These are phyloP conservation scores for Xerus inauris DNA, from an alignment of 2,113 vertebrate species.

Conservation along the genomic window DNA sequence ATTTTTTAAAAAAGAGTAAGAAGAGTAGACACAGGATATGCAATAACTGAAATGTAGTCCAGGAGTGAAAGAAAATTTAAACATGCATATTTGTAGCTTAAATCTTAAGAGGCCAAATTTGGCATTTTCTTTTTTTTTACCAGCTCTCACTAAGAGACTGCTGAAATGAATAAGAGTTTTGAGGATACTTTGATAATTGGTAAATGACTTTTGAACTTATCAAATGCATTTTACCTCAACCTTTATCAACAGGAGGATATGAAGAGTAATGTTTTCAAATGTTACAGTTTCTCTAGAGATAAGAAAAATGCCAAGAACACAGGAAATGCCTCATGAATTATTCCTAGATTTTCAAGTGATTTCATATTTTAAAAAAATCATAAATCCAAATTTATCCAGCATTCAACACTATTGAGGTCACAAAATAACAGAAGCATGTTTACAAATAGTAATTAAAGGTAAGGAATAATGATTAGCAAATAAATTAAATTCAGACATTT, in stretches of 20 bases:
- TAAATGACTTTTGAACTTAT: constrained; percentile 17
- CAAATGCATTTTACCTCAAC: constrained; percentile 20
- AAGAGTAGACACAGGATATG: neutral
- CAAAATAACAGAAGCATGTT: neutral
- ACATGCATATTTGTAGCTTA: neutral
- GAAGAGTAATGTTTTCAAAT: neutral
- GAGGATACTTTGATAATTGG: neutral
- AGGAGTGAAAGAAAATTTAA: neutral
- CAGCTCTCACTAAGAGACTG: neutral
- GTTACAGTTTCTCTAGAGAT: neutral
- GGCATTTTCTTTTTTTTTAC: neutral
- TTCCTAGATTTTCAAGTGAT: neutral
- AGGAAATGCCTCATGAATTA: neutral
- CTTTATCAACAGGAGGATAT: constrained; percentile 9
- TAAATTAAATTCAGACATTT: neutral
- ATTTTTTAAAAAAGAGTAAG: neutral
- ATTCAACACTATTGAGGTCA: neutral
- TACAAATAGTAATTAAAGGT: neutral
- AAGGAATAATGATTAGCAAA: neutral
- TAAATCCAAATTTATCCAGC: neutral
- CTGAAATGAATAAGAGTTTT: constrained; percentile 18
- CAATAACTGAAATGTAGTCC: neutral
- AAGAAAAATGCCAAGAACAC: neutral
- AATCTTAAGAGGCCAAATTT: neutral
- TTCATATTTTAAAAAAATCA: neutral